Base-by-base conservation (phyloP, 2,797 vertebrate species). In the Cossypha heuglini region DNA sequence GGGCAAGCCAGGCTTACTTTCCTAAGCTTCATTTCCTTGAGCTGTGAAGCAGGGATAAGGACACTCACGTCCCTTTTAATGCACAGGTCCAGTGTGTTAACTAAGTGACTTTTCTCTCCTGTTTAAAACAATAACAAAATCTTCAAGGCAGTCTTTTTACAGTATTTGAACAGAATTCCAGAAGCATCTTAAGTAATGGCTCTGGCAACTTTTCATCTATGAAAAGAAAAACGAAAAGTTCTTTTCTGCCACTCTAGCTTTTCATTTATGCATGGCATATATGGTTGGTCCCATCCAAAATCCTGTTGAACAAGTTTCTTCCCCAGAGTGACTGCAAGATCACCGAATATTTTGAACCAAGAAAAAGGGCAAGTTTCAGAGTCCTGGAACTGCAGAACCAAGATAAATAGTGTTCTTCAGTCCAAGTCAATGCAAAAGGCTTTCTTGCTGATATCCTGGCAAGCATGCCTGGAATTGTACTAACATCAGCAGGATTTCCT, bases 401-500 rank as follows among this genome's bases (percentile, higher is more conserved):
- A 74, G 63, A 83, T 42, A 79, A 67, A 84, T 10, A 71, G 38
- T 1, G 2, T 46, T 88, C 80, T 71, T 26, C 33, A 52, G 15
- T 54, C 46, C 77, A 49, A 89, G 71, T 63, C 55, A 40, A n/a
- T 33, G 40, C 5, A 6, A 88, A 69, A 85, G 67, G 48, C 69
- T 72, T 63, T 87, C 59, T 81, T 64, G 55, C n/a, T 16, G 18
- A 77, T 74, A 89, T 77, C 45, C 64, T 87, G 67, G 80, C 88
- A 82, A 31, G 31, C n/a, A 33, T 1, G 16, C 64, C 79, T 92
- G 45, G 61, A 94, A 94, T 64, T 87, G 52, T 82, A 93, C 84
- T 89, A 83, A 91, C 88, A 95, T 76, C 74, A 91, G 84, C 78
- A 89, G 95, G 93, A 96, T 95, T 94, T 95, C 86, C 88, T 93